Percentiles rank a stretch among this genome's conserved stretches.
These are phyloP conservation scores for Procavia capensis DNA, from an alignment of 2,113 vertebrate species.

Conservation along the genomic window DNA sequence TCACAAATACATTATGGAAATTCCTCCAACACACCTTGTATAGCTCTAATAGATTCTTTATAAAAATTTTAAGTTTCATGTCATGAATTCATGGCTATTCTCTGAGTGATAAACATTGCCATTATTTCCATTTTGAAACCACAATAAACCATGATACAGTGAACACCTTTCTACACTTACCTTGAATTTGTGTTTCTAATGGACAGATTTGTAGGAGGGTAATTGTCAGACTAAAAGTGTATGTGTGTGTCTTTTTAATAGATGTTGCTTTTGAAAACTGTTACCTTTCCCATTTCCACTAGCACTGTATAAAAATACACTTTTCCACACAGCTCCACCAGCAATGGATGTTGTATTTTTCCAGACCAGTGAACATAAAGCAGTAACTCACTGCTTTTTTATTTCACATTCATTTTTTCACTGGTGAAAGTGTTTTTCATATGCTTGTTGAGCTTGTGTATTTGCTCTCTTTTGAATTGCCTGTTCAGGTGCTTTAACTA, in stretches of 20 bases:
- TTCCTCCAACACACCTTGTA: neutral
- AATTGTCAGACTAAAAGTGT: neutral
- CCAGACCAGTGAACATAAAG: slow-evolving; percentile 5
- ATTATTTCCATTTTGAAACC: neutral
- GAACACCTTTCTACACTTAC: neutral
- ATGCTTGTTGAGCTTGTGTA: neutral
- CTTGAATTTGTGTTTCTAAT: neutral
- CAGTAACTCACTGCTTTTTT: neutral
- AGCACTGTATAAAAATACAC: neutral
- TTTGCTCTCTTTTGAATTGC: neutral
- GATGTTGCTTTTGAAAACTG: slow-evolving; percentile 5
- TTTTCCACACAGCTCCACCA: neutral
- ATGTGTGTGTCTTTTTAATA: neutral
- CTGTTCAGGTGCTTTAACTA: neutral
- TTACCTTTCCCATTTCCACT: neutral
- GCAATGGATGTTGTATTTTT: neutral
- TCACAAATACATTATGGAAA: neutral
- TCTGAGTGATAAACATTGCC: neutral
- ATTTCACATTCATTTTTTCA: neutral
- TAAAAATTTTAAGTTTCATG: neutral
- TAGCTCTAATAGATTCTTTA: neutral
- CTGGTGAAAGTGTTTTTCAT: neutral
- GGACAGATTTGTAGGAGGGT: neutral
- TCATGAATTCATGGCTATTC: neutral
- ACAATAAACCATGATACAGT: neutral